These are phyloP conservation scores for Chinchilla lanigera DNA, from an alignment of 2,113 vertebrate genomes.

Conservation along the genomic window DNA sequence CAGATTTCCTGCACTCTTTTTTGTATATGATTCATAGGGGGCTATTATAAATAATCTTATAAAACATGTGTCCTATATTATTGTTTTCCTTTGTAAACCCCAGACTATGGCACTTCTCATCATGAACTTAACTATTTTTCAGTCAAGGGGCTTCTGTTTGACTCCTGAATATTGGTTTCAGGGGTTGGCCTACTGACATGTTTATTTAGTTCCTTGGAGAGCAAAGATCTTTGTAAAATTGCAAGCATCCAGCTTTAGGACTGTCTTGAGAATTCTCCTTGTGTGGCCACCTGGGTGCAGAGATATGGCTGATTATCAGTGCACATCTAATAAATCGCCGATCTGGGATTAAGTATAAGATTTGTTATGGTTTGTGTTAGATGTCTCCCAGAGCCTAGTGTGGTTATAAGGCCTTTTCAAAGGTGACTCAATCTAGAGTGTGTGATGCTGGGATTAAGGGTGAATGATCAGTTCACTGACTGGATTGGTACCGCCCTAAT, in stretches of 20 bases:
- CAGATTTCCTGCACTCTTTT: too few relatives aligned
- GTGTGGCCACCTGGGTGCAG: background rate
- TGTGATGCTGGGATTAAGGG: background rate
- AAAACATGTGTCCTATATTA: too few relatives aligned
- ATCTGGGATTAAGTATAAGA: background rate
- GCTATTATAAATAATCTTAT: too few relatives aligned
- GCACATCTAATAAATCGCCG: background rate
- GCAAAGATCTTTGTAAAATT: slow-evolving; percentile 38
- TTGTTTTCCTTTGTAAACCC: too few relatives aligned
- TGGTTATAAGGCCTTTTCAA: too few relatives aligned
- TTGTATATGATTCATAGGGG: too few relatives aligned
- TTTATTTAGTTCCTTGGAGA: slow-evolving; percentile 37
- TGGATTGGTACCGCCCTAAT: background rate
- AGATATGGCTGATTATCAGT: background rate
- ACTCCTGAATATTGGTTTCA: background rate
- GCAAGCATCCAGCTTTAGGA: background rate
- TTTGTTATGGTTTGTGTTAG: background rate
- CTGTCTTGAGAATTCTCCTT: background rate
- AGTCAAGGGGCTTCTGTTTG: background rate
- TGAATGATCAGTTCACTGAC: background rate
- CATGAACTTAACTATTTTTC: background rate
- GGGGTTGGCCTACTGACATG: background rate
- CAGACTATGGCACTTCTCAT: background rate
- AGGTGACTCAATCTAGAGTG: background rate
- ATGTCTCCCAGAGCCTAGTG: too few relatives aligned